These are phyloP conservation scores for Brachionus paranguensis DNA, from an alignment of 1,140 invertebrate genomes.

Conservation along the genomic window DNA sequence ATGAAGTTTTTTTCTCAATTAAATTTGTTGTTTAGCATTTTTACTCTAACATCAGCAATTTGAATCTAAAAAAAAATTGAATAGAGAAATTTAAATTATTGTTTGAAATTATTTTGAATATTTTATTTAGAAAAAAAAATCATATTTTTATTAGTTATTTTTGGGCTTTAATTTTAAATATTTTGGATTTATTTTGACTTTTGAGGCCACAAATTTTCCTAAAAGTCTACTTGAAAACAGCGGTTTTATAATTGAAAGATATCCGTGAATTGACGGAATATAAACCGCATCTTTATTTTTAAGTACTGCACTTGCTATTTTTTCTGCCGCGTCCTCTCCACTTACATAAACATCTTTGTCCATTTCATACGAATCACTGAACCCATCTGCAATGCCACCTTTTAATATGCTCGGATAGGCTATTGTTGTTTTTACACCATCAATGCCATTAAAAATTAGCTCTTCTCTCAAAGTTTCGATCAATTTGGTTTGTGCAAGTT, in stretches of 20 bases:
- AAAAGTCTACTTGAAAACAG: neutral
- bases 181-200: slow-evolving; percentile 18
- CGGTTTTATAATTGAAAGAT: neutral
- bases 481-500: slow-evolving; percentile 13
- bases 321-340: neutral
- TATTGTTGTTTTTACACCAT: neutral
- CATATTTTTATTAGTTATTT: neutral
- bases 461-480: slow-evolving; percentile 26
- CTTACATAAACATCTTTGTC: neutral
- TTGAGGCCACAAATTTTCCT: neutral
- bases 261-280: neutral
- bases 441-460: neutral
- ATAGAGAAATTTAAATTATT: no score
- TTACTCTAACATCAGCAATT: no score
- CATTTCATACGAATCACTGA: neutral
- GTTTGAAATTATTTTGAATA: neutral
- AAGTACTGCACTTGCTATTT: neutral
- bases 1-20: no score
- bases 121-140: neutral
- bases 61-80: no score
- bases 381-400: slow-evolving; percentile 5
- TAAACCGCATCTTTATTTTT: slow-evolving; percentile 17
- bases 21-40: no score
- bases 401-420: slow-evolving; percentile 12
- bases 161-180: neutral